Evolutionary conservation across 2,797 vertebrate species (phyloP).

Genomic region (Acipenser oxyrinchus): DNA sequence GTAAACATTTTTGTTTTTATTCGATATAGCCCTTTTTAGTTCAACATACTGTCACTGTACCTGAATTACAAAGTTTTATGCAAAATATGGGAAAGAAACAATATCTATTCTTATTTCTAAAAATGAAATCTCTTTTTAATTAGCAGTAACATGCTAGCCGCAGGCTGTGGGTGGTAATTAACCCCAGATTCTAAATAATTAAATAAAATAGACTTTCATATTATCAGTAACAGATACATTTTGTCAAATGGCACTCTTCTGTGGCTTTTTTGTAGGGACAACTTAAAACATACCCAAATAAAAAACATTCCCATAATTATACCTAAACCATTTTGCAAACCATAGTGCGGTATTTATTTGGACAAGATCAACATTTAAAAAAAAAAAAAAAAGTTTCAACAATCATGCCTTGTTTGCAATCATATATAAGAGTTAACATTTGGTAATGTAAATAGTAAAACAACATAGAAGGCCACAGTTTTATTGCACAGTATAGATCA

Average conservation of each 20-base stretch:
- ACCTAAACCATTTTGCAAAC: conserved; percentile 43
- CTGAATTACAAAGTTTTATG: too few relatives aligned
- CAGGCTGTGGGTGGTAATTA: conserved; percentile 52
- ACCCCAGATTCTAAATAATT: conserved; percentile 55
- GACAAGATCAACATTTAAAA: too few relatives aligned
- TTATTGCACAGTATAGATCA: too few relatives aligned
- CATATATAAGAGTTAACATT: too few relatives aligned
- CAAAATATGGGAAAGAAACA: too few relatives aligned
- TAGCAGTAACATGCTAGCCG: conserved; percentile 27
- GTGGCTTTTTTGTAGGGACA: conserved; percentile 54
- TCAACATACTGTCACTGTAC: too few relatives aligned
- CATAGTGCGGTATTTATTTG: conserved; percentile 62
- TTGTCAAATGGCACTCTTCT: conserved; percentile 40
- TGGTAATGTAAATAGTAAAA: too few relatives aligned
- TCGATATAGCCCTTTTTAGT: too few relatives aligned
- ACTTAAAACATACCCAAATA: conserved; percentile 58
- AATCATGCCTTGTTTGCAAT: too few relatives aligned
- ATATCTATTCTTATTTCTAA: neutral
- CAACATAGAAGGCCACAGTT: too few relatives aligned
- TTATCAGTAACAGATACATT: conserved; percentile 48
- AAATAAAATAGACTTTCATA: conserved; percentile 59
- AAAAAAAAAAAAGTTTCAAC: too few relatives aligned
- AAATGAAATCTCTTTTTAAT: neutral
- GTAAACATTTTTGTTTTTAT: too few relatives aligned
- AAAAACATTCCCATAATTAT: conserved; percentile 46